Conservation (phyloP, 2,113 vertebrate species). For the Natator depressus region DNA sequence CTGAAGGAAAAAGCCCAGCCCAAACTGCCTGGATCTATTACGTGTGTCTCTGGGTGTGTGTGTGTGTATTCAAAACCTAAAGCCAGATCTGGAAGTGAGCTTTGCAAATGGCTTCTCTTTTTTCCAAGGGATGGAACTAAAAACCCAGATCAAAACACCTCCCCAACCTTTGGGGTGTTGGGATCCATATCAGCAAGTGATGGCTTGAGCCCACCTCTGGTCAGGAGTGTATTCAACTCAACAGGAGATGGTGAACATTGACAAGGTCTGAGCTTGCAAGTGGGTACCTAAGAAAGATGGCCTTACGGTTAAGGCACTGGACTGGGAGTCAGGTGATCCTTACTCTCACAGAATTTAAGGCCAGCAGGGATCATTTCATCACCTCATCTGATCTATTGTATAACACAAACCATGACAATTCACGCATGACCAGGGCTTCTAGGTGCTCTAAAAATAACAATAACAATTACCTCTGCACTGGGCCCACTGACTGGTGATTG, state of each 20-base stretch:
- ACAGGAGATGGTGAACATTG: background rate
- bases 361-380: background rate
- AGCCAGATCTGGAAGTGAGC: background rate
- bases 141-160: background rate
- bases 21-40: background rate
- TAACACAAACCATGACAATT: background rate
- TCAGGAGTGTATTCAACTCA: background rate
- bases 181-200: background rate
- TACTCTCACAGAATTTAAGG: background rate
- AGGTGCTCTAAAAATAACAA: background rate
- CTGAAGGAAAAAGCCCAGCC: background rate
- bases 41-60: background rate
- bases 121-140: background rate
- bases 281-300: background rate
- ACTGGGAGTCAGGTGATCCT: background rate
- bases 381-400: no score
- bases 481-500: no score
- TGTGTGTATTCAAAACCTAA: background rate
- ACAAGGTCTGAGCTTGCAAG: background rate
- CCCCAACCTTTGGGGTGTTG: background rate
- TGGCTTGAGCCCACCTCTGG: background rate
- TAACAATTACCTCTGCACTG: background rate
- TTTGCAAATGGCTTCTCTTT: background rate
- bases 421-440: background rate
- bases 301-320: background rate